Evolutionary conservation across 92 coral and sea anemone species (phyloP), one percentile per base, ranked within the genome.

Genomic region (Paragorgia papillata): DNA sequence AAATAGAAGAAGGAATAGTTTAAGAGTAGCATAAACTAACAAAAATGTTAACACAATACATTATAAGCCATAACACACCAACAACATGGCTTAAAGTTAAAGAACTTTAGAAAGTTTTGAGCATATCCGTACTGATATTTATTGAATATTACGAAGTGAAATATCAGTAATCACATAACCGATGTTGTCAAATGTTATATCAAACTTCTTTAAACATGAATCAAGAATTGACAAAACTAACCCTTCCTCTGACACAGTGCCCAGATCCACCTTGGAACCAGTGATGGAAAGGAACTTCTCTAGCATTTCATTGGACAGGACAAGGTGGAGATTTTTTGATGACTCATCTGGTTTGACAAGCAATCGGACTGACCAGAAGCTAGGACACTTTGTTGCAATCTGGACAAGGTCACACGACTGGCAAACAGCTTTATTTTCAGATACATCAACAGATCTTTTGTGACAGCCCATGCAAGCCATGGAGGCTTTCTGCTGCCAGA

Each of bases 151-250:
- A 37, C 43, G 43, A 37, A 37, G 43, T 37, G 43, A 37, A 27
- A 61, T 31, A 39, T 22, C 67, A 61, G 67, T 61, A 31, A 61
- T 61, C n/a, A 27, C 43, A 31, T 61, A 61, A 61, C 67, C 67
- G 34, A 61, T 61, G 67, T 62, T 62, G 69, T 35, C 69, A 62
- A 31, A 62, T 32, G 46, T 62, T 14, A 62, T 35, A 9, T 31
- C 33, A 19, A 62, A 62, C 69, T 35, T 62, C 27, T 62, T 20
- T n/a, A 18, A 62, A 62, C 48, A 62, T n/a, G 20, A 32, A 33
- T 62, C 69, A 32, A 62, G 49, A 2, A 62, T 62, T 35, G 69
- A 62, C 69, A 62, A 33, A 33, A 62, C 49, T 33, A 62, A 62
- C 3, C 39, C 69, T 62, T 62, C 69, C 33, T 29, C 46, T 10